phyloP scores from a whole-genome alignment of 1,140 invertebrate genomes.

The Neuroterus valhalla region DNA sequence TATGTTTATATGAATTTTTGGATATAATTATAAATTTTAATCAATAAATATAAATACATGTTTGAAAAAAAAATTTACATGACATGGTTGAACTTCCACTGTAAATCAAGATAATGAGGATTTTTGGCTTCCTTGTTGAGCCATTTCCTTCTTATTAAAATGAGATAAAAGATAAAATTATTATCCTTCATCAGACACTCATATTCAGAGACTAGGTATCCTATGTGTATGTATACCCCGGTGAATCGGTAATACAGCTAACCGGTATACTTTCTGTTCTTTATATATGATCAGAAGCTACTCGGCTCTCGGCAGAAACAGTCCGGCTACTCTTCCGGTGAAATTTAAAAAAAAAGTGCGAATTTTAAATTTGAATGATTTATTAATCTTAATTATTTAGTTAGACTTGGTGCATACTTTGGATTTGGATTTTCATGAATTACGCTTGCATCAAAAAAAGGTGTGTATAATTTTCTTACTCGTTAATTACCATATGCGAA shows the following conservation, averaged over 20 bases:
- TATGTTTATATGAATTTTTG: no score
- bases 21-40: no score
- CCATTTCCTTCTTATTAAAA: no score
- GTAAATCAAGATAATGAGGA: no score
- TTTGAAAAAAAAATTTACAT: no score
- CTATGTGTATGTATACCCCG: not conserved
- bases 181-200: conserved; percentile 12
- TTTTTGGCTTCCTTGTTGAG: no score
- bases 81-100: no score
- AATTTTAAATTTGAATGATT: not conserved
- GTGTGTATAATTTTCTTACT: conserved; percentile 7
- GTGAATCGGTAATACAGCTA: not conserved
- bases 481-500: no score
- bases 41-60: no score
- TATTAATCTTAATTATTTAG: not conserved
- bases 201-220: not conserved
- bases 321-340: not conserved
- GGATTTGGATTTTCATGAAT: not conserved
- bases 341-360: not conserved
- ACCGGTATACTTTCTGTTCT: conserved; percentile 21
- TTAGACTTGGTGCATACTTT: not conserved
- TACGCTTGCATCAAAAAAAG: not conserved
- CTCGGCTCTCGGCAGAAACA: conserved; percentile 15
- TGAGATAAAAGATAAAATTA: conserved; percentile 12
- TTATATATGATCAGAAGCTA: conserved; percentile 24